Percentiles rank a stretch among this genome's conserved stretches.
Evolutionary conservation across 2,888 invertebrate genomes (phyloP).

Genomic region (Keiferia lycopersicella): DNA sequence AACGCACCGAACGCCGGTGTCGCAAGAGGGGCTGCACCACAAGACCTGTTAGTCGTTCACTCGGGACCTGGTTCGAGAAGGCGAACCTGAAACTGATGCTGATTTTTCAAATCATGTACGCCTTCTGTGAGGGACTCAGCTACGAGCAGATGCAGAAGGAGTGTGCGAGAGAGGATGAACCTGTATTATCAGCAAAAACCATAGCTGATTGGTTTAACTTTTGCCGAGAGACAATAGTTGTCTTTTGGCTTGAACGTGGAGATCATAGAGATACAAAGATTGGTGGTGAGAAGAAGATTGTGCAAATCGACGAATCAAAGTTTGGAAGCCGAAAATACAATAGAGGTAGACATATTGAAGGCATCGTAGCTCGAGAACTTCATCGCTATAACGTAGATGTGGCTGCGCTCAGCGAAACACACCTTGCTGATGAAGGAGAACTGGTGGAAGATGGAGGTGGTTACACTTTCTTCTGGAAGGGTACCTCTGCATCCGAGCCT

Average conservation of each 20-base stretch:
- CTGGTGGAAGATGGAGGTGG: no score
- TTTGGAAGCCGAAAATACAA: slow-evolving; percentile 5
- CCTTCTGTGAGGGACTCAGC: not conserved
- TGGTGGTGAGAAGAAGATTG: not conserved
- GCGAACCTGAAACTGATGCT: not conserved
- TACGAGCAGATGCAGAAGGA: not conserved
- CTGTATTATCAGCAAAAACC: not conserved
- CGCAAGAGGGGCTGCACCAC: not conserved
- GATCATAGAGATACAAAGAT: not conserved
- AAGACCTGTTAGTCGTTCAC: not conserved
- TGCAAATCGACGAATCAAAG: not conserved
- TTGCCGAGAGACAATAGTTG: slow-evolving; percentile 15
- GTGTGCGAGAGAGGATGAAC: not conserved
- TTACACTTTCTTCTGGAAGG: no score
- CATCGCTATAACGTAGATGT: no score
- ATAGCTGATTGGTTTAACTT: slow-evolving; percentile 3
- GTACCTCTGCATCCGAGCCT: no score
- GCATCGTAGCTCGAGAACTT: no score
- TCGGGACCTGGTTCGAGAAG: not conserved
- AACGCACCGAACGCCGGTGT: not conserved
- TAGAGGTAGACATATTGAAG: slow-evolving; percentile 7
- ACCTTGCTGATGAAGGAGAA: no score
- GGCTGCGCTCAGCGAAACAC: no score
- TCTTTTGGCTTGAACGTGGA: not conserved
- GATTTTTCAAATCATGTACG: slow-evolving; percentile 6